These are phyloP conservation scores for Miltochrista miniata DNA, from an alignment of 2,888 invertebrate genomes.

Conservation along the genomic window DNA sequence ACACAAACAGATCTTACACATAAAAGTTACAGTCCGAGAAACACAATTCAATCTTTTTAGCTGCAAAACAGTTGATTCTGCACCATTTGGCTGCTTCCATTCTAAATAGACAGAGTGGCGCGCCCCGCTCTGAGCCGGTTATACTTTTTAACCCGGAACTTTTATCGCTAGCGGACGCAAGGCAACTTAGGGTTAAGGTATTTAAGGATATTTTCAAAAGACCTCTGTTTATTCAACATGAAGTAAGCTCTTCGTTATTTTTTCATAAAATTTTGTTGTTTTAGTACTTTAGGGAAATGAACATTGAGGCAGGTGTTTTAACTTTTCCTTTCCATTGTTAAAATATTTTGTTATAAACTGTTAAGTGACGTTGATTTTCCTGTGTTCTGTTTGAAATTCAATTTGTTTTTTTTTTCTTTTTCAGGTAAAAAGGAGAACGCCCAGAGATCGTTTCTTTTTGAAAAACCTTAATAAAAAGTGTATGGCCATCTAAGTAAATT, in stretches of 20 bases:
- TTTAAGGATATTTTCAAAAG: slow-evolving; percentile 39
- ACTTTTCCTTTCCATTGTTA: slow-evolving; percentile 12
- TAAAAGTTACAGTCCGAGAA: slow-evolving; percentile 49
- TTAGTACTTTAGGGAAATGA: slow-evolving; percentile 29
- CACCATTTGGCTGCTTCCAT: slow-evolving; percentile 48
- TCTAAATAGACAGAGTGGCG: slow-evolving; percentile 43
- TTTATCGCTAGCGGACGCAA: slow-evolving; percentile 25
- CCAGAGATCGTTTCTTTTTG: too few relatives aligned
- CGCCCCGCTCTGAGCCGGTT: slow-evolving; percentile 25
- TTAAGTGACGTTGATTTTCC: slow-evolving; percentile 16
- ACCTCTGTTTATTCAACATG: slow-evolving; percentile 36
- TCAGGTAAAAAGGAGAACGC: slow-evolving; percentile 9
- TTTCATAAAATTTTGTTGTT: slow-evolving; percentile 31
- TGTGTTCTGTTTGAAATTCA: background rate
- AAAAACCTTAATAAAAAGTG: too few relatives aligned
- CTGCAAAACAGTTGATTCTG: slow-evolving; percentile 43
- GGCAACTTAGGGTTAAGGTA: slow-evolving; percentile 39
- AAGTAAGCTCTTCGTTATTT: slow-evolving; percentile 33
- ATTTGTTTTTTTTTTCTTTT: slow-evolving; percentile 4
- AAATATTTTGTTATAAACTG: slow-evolving; percentile 19
- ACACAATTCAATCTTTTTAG: slow-evolving; percentile 59
- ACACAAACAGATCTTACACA: slow-evolving; percentile 49
- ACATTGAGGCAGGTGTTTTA: slow-evolving; percentile 27
- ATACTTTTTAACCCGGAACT: slow-evolving; percentile 27
- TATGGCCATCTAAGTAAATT: too few relatives aligned